Conservation (phyloP, 2,888 invertebrate genomes). For the Acleris literana region DNA sequence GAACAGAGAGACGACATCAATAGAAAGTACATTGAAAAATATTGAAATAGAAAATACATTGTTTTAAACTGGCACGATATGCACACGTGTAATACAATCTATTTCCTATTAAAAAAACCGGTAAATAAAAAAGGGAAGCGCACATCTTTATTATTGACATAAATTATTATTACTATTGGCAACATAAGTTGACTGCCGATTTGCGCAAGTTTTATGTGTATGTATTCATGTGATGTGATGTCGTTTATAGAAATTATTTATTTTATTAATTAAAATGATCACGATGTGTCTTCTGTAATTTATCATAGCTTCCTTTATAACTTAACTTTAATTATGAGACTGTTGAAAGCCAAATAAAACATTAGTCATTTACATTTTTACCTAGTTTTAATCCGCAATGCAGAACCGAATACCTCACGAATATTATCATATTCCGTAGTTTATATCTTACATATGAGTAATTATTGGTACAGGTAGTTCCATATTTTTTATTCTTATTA, state of each 20-base stretch:
- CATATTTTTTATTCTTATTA: too few species aligned
- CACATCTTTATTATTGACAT: constrained; percentile 31
- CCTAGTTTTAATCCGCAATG: constrained; percentile 26
- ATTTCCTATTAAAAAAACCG: constrained; percentile 1
- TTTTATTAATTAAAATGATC: constrained; percentile 23
- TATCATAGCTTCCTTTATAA: constrained; percentile 24
- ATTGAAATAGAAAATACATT: too few species aligned
- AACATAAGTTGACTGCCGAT: constrained; percentile 16
- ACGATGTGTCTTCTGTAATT: constrained; percentile 24
- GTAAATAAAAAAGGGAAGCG: neutral
- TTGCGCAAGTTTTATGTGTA: constrained; percentile 18
- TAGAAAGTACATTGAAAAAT: too few species aligned
- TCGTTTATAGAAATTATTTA: constrained; percentile 27
- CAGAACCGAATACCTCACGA: constrained; percentile 28
- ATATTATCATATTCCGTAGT: constrained; percentile 18
- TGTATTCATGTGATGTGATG: constrained; percentile 23
- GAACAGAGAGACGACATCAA: too few species aligned
- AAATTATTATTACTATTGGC: constrained; percentile 11
- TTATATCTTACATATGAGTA: neutral
- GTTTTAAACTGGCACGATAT: too few species aligned
- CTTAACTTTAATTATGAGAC: constrained; percentile 23
- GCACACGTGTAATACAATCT: too few species aligned
- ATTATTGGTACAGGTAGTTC: neutral
- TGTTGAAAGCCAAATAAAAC: constrained; percentile 28
- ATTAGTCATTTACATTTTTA: constrained; percentile 27